These are phyloP conservation scores for Harmothoe impar DNA, from an alignment of 2,888 invertebrate species.

Conservation along the genomic window DNA sequence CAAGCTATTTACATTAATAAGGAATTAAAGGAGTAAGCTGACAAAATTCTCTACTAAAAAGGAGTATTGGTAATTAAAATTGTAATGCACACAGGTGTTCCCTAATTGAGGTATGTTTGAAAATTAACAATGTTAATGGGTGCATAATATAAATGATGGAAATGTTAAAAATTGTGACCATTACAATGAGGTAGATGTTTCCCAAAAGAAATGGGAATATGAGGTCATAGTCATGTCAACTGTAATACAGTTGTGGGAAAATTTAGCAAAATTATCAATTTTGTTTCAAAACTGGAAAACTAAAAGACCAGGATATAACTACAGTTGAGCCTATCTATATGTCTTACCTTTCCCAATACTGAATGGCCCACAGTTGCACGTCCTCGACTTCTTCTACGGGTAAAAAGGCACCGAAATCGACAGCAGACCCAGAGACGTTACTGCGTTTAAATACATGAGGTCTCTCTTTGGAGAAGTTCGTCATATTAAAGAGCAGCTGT, in stretches of 20 bases:
- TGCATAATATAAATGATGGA: neutral
- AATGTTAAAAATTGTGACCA: neutral
- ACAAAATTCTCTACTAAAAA: slow-evolving; percentile 38
- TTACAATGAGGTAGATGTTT: neutral
- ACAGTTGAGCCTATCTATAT: neutral
- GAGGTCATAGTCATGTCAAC: neutral
- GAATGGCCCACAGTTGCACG: slow-evolving; percentile 68
- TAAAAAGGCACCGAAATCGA: slow-evolving; percentile 71
- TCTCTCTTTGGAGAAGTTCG: slow-evolving; percentile 57
- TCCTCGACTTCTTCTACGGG: slow-evolving; percentile 71
- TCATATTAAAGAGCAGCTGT: slow-evolving; percentile 69
- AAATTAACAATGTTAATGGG: slow-evolving; percentile 11
- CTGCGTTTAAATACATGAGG: slow-evolving; percentile 43
- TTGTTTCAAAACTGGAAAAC: neutral
- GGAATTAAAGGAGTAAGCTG: neutral
- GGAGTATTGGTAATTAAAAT: slow-evolving; percentile 1
- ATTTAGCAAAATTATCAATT: neutral
- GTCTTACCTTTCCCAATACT: slow-evolving; percentile 71
- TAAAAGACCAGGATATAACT: no score
- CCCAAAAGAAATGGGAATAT: neutral
- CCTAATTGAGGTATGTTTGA: neutral
- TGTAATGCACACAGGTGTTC: slow-evolving; percentile 8
- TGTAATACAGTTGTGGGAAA: neutral
- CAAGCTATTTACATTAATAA: neutral
- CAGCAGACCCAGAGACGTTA: slow-evolving; percentile 66